Base-by-base conservation (phyloP, 2,888 invertebrate species). In the Agapostemon virescens region DNA sequence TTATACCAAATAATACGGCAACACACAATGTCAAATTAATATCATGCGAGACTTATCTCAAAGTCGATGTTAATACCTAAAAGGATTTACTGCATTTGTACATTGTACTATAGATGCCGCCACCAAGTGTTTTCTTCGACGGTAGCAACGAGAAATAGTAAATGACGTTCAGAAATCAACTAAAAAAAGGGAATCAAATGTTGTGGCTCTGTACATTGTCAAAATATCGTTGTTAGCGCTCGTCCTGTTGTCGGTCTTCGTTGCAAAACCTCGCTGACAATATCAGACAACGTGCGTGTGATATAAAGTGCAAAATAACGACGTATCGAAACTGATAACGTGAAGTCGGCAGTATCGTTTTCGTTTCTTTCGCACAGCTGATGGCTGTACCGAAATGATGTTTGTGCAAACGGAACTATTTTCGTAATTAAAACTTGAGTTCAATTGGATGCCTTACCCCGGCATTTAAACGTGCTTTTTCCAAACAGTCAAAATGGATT, bases 401-500 rank as follows among this genome's bases (percentile, higher is more conserved):
- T 40, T 66, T 68, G 4, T 40, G 26, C 49, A 67, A 42, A 68
- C 74, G 9, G 23, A 9, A 13, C 9, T 58, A 15, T 52, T 55
- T 69, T 38, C 20, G 49, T 38, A 49, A 23, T 36, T 74, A 49
- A 75, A 69, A 77, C 70, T 74, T 20, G 6, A 70, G 67, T 45
- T 42, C 23, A 13, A 64, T 3, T 26, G n/a, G 42, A 40, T 38
- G n/a, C 26, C 36, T 52, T 58, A 58, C n/a, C 11, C n/a, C 23
- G 68, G 42, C 30, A 64, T 74, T 55, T 40, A 61, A 40, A 70
- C 30, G 40, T n/a, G 23, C 17, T 45, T 17, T 61, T 33, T 20
- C 20, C 26, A 63, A 61, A 68, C 58, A 68, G 66, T 45, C 40
- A 68, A 84, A 73, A 89, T 88, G 88, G 88, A 89, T 55, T 71